Evolutionary conservation across 2,888 invertebrate species (phyloP), one percentile per base, ranked within the genome.

Genomic region (Vanessa cardui): DNA sequence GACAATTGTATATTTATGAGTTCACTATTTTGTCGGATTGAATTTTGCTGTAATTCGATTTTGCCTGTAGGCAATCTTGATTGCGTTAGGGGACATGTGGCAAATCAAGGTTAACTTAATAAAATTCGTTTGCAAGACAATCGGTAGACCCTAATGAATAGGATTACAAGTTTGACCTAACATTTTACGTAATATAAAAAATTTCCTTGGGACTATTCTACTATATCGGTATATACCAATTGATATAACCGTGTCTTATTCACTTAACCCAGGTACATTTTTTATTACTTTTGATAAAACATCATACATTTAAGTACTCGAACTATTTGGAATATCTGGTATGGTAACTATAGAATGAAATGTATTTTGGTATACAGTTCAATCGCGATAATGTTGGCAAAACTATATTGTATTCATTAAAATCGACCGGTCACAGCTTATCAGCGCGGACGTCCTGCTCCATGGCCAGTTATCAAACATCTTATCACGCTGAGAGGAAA

Each of bases 1-100:
- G 83, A 86, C 90, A 89, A 91, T 91, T 89, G 91, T 90, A 90
- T 92, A 92, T 92, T 91, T 92, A 92, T 92, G 90, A 90, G 88
- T 82, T 85, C 77, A 88, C 88, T 86, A 87, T 86, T 87, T 85
- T 76, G 82, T 76, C 68, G 78, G 72, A 81, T 82, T 81, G 79
- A 80, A 81, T 81, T 80, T 80, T 77, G 71, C 68, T 73, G 77
- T 80, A 76, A 78, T 77, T 76, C 76, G 73, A 79, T 80, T 83
- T 78, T 75, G 71, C 72, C n/a, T 76, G 74, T 77, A 75, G 72
- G 71, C 74, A 76, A 76, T 76, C 73, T 76, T 75, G 74, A 74
- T 78, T 78, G 73, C 74, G 72, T 73, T 70, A 68, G 68, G 72
- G 72, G 63, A 61, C 66, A 72, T 67, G 56, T 67, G 62, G 69